Conservation (phyloP, 2,797 vertebrate species). For the Enteromius unitaeniatus region DNA sequence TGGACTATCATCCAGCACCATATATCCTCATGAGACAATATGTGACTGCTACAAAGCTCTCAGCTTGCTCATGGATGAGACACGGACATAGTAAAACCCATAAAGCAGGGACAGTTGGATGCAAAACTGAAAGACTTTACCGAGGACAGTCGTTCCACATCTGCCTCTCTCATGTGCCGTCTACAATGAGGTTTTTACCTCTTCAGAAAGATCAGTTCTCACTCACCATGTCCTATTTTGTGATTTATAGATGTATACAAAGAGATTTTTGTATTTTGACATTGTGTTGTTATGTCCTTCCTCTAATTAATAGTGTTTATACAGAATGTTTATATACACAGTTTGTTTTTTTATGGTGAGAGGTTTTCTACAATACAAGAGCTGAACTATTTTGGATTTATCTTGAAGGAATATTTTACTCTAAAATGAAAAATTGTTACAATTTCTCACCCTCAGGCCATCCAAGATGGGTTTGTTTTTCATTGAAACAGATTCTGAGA, state of each 20-base stretch:
- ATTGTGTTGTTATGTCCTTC: conserved; percentile 28
- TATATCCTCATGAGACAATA: conserved; percentile 56
- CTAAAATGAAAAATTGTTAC: not conserved
- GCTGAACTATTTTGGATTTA: conserved; percentile 25
- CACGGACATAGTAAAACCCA: conserved; percentile 18
- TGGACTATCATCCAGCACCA: conserved; percentile 65
- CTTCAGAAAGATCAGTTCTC: conserved; percentile 12
- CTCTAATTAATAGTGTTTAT: conserved; percentile 41
- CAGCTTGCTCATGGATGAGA: conserved; percentile 28
- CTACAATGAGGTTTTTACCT: conserved; percentile 8
- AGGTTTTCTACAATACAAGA: conserved; percentile 27
- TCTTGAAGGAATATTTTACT: not conserved
- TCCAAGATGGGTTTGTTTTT: not conserved
- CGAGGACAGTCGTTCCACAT: conserved; percentile 45
- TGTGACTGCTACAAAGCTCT: conserved; percentile 53
- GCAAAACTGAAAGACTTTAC: conserved; percentile 33
- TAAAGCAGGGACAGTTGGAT: conserved; percentile 51
- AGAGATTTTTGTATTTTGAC: conserved; percentile 54
- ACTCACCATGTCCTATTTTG: conserved; percentile 59
- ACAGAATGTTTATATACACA: conserved; percentile 41
- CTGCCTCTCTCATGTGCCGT: conserved; percentile 27
- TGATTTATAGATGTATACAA: conserved; percentile 60
- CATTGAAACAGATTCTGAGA: not conserved
- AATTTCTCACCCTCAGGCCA: not conserved
- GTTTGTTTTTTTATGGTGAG: conserved; percentile 25